Percentiles rank a stretch among this genome's conserved stretches.
phyloP scores from a whole-genome alignment of 1,140 invertebrate species.

The Atta cephalotes region DNA sequence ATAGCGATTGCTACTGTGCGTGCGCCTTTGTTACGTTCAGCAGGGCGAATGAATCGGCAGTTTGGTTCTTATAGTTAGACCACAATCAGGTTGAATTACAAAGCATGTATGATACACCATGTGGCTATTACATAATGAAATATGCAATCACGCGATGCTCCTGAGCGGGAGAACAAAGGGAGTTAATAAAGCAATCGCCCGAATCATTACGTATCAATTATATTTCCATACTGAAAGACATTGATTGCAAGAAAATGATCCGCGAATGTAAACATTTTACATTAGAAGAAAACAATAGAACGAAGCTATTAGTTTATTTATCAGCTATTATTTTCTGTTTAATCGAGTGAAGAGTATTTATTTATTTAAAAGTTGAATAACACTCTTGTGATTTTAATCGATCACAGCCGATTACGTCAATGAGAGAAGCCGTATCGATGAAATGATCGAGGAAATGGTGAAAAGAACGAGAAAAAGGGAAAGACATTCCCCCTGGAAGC shows the following conservation, averaged over 20 bases:
- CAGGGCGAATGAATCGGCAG: constrained; percentile 58
- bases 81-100: constrained; percentile 59
- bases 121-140: constrained; percentile 58
- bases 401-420: neutral
- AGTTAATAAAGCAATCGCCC: constrained; percentile 56
- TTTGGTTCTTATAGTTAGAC: constrained; percentile 58
- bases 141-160: constrained; percentile 57
- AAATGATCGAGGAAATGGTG: constrained; percentile 35
- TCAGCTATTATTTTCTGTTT: neutral
- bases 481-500: constrained; percentile 75
- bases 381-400: constrained; percentile 3
- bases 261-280: neutral
- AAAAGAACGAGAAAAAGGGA: constrained; percentile 60
- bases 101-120: constrained; percentile 58
- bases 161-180: constrained; percentile 42
- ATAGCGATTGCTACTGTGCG: constrained; percentile 55
- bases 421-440: constrained; percentile 48
- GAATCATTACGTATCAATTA: constrained; percentile 57
- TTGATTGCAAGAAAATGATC: neutral
- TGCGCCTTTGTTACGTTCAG: constrained; percentile 57
- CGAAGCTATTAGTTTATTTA: neutral
- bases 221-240: constrained; percentile 15
- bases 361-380: constrained; percentile 6
- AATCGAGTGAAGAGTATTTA: neutral
- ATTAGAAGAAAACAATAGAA: neutral